These are phyloP conservation scores for Lithosia quadra DNA, from an alignment of 2,888 invertebrate genomes.

Conservation along the genomic window DNA sequence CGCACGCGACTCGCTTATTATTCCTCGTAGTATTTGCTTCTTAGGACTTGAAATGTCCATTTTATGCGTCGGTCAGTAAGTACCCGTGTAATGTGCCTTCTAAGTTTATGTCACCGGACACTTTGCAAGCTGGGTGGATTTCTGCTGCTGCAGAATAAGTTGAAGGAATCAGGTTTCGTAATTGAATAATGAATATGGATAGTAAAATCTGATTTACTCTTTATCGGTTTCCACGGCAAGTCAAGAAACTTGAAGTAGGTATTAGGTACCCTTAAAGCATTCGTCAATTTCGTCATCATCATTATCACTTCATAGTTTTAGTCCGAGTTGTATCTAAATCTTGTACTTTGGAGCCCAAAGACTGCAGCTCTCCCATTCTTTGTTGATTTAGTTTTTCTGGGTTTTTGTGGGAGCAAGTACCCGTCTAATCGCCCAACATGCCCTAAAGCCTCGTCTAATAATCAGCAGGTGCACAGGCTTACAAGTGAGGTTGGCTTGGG, in stretches of 20 bases:
- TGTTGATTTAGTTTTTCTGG: background rate
- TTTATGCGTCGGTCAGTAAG: slow-evolving; percentile 35
- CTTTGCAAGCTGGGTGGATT: slow-evolving; percentile 30
- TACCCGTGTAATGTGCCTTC: slow-evolving; percentile 27
- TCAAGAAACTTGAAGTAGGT: background rate
- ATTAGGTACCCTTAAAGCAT: background rate
- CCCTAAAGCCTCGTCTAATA: background rate
- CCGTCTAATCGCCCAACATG: background rate
- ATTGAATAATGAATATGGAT: background rate
- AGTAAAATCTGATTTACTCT: background rate
- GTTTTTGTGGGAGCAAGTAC: too few species aligned
- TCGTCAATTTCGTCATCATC: background rate
- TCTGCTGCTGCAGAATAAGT: slow-evolving; percentile 25
- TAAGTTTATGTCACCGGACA: slow-evolving; percentile 34
- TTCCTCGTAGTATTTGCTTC: slow-evolving; percentile 49
- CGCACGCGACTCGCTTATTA: slow-evolving; percentile 61
- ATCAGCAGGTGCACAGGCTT: background rate
- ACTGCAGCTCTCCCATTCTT: background rate
- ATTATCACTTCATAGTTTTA: background rate
- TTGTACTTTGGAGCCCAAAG: background rate
- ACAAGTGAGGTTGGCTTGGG: background rate
- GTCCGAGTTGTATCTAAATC: background rate
- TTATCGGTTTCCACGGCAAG: background rate
- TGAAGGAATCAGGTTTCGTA: background rate
- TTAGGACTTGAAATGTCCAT: slow-evolving; percentile 44